Base-by-base conservation (phyloP, 2,888 invertebrate genomes). In the Ecliptopera silaceata region DNA sequence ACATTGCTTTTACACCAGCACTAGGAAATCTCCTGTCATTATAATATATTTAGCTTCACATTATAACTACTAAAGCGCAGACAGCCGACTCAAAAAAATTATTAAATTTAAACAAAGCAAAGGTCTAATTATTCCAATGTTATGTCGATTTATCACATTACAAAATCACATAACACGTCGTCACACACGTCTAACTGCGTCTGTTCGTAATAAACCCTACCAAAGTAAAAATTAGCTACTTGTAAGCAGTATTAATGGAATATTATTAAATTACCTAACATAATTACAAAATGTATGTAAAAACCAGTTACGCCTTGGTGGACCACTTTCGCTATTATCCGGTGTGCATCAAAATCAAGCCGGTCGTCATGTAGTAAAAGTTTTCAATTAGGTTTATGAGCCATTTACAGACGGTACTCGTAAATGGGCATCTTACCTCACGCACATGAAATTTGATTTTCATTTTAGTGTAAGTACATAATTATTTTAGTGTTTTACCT, bases 281-380 rank as follows among this genome's bases (percentile, higher is more conserved):
- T 69, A 70, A 68, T 56, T 68, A 69, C 56, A 56, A 56, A 42
- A 57, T 29, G 20, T 34, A 45, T 42, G n/a, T 42, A 47, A 50
- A 56, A 66, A 68, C 66, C 61, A 56, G 62, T 66, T 49, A 55
- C 64, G 56, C 46, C 47, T 54, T 45, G 57, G 13, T 61, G 60
- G 47, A 59, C 68, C 50, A 68, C 69, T 69, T 69, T 69, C 69
- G 65, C 69, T 66, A 59, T 61, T 63, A 66, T 66, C 62, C 63
- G 61, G 44, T 50, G 55, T 54, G 43, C 50, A 59, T 54, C 58
- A 46, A 46, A 42, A 46, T 44, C 29, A 31, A 22, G 31, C 38
- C 57, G 29, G 31, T 43, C 49, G 39, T 38, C 42, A 32, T 50
- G 32, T 31, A 46, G 50, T 59, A 51, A 57, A 57, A 59, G 54